Conservation (phyloP, 2,113 vertebrate species). For the Xiphophorus couchianus region DNA sequence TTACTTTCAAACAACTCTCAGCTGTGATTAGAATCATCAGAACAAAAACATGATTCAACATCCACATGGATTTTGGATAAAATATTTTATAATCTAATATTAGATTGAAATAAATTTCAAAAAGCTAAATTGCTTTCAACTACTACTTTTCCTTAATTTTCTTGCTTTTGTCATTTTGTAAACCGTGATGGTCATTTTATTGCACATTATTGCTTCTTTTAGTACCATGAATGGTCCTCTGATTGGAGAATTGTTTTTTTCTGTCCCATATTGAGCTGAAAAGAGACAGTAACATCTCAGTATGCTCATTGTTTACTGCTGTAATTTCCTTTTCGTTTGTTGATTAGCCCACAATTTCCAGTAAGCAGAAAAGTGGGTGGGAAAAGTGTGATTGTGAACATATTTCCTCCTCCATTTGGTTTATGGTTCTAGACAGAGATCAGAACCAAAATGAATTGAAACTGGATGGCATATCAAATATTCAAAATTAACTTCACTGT, state of each 20-base stretch:
- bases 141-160: background rate
- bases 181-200: background rate
- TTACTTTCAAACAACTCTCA: background rate
- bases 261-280: background rate
- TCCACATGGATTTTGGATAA: background rate
- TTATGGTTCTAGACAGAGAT: no score
- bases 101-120: no score
- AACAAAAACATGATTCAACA: background rate
- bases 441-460: no score
- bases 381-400: no score
- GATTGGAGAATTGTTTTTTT: background rate
- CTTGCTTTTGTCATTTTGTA: background rate
- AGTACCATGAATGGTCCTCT: background rate
- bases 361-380: no score
- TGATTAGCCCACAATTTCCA: background rate
- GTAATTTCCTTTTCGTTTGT: background rate
- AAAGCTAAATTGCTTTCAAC: background rate
- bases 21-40: background rate
- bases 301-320: background rate
- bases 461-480: no score
- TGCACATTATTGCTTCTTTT: background rate
- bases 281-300: no score
- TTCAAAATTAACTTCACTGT: no score
- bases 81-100: background rate
- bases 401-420: no score